Evolutionary conservation across 1,140 invertebrate species (phyloP).

Genomic region (Drosophila saltans): DNA sequence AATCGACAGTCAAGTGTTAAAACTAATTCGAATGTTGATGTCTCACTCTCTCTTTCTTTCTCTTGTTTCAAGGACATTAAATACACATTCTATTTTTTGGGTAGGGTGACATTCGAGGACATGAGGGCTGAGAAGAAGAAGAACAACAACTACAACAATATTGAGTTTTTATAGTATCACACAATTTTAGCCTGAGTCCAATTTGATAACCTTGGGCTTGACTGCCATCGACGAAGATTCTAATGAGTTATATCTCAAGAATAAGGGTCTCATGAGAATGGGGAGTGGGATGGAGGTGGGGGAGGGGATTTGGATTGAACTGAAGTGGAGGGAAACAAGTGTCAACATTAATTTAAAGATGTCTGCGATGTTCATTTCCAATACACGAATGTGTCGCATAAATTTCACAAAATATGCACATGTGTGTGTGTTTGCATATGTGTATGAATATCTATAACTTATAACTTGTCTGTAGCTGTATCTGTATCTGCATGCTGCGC

Average conservation of each 20-base stretch:
- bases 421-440: constrained; percentile 32
- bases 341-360: constrained; percentile 75
- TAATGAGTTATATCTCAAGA: constrained; percentile 54
- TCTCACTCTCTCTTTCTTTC: no score
- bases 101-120: not conserved
- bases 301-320: no score
- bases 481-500: constrained; percentile 54
- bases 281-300: no score
- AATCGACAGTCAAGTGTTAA: no score
- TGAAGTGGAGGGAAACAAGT: constrained; percentile 50
- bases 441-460: constrained; percentile 48
- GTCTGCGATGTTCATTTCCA: constrained; percentile 65
- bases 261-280: no score
- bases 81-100: no score
- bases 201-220: constrained; percentile 53
- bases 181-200: constrained; percentile 3
- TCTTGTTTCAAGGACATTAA: no score
- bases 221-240: constrained; percentile 36
- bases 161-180: constrained; percentile 7
- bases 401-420: constrained; percentile 66
- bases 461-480: constrained; percentile 50
- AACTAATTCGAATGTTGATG: no score
- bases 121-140: constrained; percentile 17
- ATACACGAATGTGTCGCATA: constrained; percentile 63
- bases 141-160: constrained; percentile 3